These are phyloP conservation scores for Lethenteron reissneri DNA, from an alignment of 2,113 vertebrate species.

Conservation along the genomic window DNA sequence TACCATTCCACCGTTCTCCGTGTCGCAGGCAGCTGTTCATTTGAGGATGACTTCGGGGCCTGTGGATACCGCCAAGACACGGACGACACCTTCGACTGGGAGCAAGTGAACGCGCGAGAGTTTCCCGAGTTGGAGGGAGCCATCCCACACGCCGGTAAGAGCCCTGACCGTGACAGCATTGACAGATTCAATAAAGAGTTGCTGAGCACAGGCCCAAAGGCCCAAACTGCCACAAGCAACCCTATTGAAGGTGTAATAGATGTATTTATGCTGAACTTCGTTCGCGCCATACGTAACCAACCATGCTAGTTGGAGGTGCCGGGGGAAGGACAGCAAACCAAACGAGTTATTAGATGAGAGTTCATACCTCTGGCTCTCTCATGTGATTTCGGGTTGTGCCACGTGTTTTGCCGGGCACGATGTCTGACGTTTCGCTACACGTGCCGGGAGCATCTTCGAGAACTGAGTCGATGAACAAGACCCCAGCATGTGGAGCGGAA, in stretches of 20 bases:
- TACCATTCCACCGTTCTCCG: too few species aligned
- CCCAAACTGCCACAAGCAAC: background rate
- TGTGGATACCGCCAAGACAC: conserved; percentile 3
- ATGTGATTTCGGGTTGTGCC: too few species aligned
- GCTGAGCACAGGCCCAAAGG: background rate
- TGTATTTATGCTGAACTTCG: background rate
- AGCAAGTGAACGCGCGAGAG: conserved; percentile 2
- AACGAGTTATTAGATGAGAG: too few species aligned
- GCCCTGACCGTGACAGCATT: background rate
- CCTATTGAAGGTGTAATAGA: background rate
- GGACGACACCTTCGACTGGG: conserved; percentile 1
- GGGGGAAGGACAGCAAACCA: too few species aligned
- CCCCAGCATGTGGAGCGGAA: too few species aligned
- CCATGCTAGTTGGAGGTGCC: too few species aligned
- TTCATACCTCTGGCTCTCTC: too few species aligned
- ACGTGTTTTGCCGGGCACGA: too few species aligned
- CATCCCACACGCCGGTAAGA: conserved; percentile 1
- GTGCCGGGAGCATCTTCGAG: too few species aligned
- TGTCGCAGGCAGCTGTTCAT: background rate
- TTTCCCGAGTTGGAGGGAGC: conserved; percentile 3
- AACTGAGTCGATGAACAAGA: too few species aligned
- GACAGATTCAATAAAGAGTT: background rate
- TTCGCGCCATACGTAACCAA: background rate
- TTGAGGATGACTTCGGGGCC: background rate
- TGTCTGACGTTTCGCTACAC: too few species aligned